A percentile compares a stretch with the other conserved stretches of the same genome.
phyloP scores from a whole-genome alignment of 2,888 invertebrate species.

The Pollenia angustigena region DNA sequence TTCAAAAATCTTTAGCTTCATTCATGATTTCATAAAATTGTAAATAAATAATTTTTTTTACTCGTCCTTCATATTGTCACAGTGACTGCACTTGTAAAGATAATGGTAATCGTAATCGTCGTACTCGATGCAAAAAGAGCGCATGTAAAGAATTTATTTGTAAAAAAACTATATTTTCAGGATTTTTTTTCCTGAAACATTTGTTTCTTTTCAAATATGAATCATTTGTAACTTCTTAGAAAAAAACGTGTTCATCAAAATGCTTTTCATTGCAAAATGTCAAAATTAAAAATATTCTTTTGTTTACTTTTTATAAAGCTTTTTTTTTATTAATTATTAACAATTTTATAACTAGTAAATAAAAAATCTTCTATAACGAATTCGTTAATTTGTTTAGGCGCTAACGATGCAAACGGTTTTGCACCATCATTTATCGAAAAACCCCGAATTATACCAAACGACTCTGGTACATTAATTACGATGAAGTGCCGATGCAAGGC shows the following conservation, averaged over 20 bases:
- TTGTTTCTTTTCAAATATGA: slow-evolving; percentile 2
- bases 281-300: slow-evolving; percentile 22
- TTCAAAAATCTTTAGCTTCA: not conserved
- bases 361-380: not conserved
- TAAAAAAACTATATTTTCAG: not conserved
- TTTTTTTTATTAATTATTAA: slow-evolving; percentile 11
- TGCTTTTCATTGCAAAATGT: slow-evolving; percentile 62
- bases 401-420: slow-evolving; percentile 94
- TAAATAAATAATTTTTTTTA: not conserved
- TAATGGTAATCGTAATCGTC: not conserved
- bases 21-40: not conserved
- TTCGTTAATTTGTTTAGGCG: slow-evolving; percentile 86
- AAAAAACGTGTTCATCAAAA: slow-evolving; percentile 48
- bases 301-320: slow-evolving; percentile 22
- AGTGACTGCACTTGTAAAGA: not conserved
- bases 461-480: slow-evolving; percentile 97
- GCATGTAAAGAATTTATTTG: not conserved
- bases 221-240: slow-evolving; percentile 11
- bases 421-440: slow-evolving; percentile 99
- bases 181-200: not conserved
- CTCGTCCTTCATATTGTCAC: not conserved
- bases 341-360: not conserved
- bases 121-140: not conserved
- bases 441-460: slow-evolving; percentile 99
- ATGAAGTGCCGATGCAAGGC: slow-evolving; percentile 99